A percentile compares a stretch with the other conserved stretches of the same genome.
Conservation (phyloP, 2,888 invertebrate species). For the Meganola albula region DNA sequence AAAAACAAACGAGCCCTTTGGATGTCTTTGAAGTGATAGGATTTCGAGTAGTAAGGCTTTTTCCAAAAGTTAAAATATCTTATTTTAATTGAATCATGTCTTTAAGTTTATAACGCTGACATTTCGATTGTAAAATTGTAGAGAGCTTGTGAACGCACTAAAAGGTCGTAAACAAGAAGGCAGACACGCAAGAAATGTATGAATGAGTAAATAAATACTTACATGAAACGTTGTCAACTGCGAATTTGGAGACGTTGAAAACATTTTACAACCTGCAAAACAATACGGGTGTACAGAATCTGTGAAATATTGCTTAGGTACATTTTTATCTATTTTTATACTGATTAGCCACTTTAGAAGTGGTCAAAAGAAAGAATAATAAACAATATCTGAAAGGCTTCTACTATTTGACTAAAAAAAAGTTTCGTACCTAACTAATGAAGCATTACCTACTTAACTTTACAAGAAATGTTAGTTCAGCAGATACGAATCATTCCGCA, state of each 20-base stretch:
- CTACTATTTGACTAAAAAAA: no score
- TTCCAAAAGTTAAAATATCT: conserved; percentile 17
- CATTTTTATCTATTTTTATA: conserved; percentile 50
- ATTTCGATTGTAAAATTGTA: conserved; percentile 29
- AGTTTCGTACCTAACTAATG: no score
- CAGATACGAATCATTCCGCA: conserved; percentile 37
- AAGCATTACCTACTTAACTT: no score
- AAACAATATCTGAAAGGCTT: no score
- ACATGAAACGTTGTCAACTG: conserved; percentile 56
- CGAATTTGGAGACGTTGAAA: conserved; percentile 40
- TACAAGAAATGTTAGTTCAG: no score
- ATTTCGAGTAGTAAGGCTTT: conserved; percentile 42
- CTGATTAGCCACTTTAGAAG: no score
- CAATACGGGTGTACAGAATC: conserved; percentile 48
- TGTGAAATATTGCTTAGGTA: conserved; percentile 49
- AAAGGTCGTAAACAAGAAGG: conserved; percentile 41
- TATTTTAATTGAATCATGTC: conserved; percentile 32
- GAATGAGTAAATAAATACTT: conserved; percentile 61
- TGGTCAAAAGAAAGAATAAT: no score
- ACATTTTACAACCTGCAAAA: conserved; percentile 57
- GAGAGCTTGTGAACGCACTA: conserved; percentile 24
- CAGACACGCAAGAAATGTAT: conserved; percentile 55
- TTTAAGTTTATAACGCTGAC: conserved; percentile 39
- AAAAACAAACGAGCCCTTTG: conserved; percentile 57
- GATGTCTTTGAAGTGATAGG: conserved; percentile 57